These are phyloP conservation scores for Ispidina picta DNA, from an alignment of 2,797 vertebrate genomes.

Conservation along the genomic window DNA sequence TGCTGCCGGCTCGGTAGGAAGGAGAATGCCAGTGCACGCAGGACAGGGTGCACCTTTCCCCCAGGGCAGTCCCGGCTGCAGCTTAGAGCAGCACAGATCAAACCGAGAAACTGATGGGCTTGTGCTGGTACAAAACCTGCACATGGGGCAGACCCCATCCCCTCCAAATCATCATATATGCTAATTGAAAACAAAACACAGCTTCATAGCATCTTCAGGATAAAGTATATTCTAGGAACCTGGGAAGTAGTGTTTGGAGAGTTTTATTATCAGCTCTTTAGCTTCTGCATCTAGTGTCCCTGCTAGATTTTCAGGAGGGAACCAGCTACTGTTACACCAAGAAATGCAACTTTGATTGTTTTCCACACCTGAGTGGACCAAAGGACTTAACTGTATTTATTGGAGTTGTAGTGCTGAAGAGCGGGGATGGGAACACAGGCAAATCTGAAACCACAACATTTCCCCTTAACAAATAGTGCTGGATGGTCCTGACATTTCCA, in stretches of 20 bases:
- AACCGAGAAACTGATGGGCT: background rate
- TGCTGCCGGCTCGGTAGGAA: background rate
- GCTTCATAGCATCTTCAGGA: background rate
- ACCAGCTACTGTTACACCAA: background rate
- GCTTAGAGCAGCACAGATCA: background rate
- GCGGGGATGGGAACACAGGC: background rate
- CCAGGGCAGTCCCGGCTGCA: background rate
- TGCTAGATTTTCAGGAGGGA: background rate
- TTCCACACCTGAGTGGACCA: background rate
- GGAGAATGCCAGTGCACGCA: rapidly evolving
- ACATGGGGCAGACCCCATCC: background rate
- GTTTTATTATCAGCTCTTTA: background rate
- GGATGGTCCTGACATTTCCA: background rate
- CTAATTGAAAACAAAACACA: background rate
- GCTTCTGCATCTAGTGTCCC: background rate
- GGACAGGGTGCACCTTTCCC: rapidly evolving
- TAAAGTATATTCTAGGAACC: background rate
- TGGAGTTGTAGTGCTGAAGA: background rate
- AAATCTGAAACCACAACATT: background rate
- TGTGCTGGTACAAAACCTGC: background rate
- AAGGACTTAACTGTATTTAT: background rate
- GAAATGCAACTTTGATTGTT: background rate
- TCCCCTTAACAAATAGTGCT: background rate
- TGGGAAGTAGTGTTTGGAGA: background rate
- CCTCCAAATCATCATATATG: background rate